Conservation (phyloP, 2,888 invertebrate species). For the Drosophila nigricruria region DNA sequence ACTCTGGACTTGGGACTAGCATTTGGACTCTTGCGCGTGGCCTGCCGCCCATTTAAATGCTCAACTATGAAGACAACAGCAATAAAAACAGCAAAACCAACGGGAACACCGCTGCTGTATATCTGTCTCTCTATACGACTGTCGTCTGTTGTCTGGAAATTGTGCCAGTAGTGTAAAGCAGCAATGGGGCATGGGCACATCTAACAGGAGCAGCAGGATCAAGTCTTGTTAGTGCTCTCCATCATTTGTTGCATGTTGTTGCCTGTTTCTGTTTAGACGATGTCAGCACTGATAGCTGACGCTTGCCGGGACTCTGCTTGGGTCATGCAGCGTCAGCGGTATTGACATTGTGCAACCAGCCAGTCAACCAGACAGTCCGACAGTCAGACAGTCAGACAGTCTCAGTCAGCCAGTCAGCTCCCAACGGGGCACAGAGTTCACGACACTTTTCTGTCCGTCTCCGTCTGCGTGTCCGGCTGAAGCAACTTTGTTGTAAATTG, state of each 20-base stretch:
- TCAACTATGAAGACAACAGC: slow-evolving; percentile 62
- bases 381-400: slow-evolving; percentile 7
- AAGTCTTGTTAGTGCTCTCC: slow-evolving; percentile 65
- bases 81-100: slow-evolving; percentile 44
- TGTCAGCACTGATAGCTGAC: slow-evolving; percentile 70
- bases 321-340: slow-evolving; percentile 52
- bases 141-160: slow-evolving; percentile 30
- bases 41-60: slow-evolving; percentile 53
- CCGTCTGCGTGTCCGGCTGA: neutral
- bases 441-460: slow-evolving; percentile 50
- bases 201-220: slow-evolving; percentile 71
- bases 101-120: slow-evolving; percentile 31
- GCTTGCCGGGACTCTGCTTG: slow-evolving; percentile 47
- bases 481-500: slow-evolving; percentile 53
- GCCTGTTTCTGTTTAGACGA: slow-evolving; percentile 60
- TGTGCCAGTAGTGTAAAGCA: slow-evolving; percentile 64
- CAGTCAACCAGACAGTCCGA: neutral
- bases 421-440: slow-evolving; percentile 70
- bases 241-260: slow-evolving; percentile 64
- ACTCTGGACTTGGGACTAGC: slow-evolving; percentile 7
- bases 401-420: slow-evolving; percentile 24
- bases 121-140: slow-evolving; percentile 17
- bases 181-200: slow-evolving; percentile 29
- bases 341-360: slow-evolving; percentile 51
- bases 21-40: slow-evolving; percentile 15